phyloP scores from a whole-genome alignment of 1,140 invertebrate genomes.

The Elysia chlorotica region DNA sequence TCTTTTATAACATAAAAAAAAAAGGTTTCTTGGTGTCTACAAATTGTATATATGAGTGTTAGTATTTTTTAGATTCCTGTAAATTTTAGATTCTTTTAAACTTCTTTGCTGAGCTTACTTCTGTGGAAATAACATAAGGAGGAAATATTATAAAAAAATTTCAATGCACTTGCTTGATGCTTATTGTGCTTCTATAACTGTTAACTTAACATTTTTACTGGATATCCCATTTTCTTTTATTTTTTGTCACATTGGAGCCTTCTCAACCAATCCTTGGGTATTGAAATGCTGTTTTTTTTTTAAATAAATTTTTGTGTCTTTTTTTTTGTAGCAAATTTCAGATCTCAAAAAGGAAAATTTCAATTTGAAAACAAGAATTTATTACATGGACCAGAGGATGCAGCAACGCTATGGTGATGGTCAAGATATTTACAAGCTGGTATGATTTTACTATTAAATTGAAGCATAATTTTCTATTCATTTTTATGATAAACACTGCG shows the following conservation, averaged over 20 bases:
- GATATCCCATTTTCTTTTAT: background rate
- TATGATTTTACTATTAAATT: conserved; percentile 22
- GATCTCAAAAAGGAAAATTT: conserved; percentile 89
- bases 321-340: conserved; percentile 70
- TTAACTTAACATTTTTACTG: background rate
- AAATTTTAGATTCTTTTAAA: no score
- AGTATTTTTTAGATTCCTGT: no score
- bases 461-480: no score
- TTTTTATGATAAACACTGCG: no score
- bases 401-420: conserved; percentile 70
- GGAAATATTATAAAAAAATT: no score
- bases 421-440: conserved; percentile 70
- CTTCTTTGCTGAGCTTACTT: no score
- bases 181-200: background rate
- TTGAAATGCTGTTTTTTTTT: background rate
- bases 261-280: background rate
- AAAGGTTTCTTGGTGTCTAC: no score
- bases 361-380: conserved; percentile 86
- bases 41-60: no score
- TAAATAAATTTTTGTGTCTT: background rate
- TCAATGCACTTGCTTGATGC: no score
- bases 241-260: background rate
- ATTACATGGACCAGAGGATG: conserved; percentile 86
- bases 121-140: no score
- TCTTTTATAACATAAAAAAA: no score